Percentiles rank a stretch among this genome's conserved stretches.
These are phyloP conservation scores for Cheilosia variabilis DNA, from an alignment of 2,888 invertebrate species.

Conservation along the genomic window DNA sequence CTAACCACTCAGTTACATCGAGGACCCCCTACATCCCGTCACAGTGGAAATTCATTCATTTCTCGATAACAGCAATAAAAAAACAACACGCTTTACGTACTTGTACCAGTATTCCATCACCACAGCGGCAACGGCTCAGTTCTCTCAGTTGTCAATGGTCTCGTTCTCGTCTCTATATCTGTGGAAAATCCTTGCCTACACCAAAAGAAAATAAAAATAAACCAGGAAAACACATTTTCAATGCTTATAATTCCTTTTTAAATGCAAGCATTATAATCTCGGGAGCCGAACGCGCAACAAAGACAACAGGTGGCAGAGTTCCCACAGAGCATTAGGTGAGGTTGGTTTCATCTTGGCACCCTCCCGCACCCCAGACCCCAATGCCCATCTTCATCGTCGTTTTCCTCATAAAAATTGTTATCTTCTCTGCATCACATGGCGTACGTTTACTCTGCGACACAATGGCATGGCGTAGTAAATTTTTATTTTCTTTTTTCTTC, in stretches of 20 bases:
- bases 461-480: constrained; percentile 41
- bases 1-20: constrained; percentile 17
- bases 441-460: constrained; percentile 37
- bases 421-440: constrained; percentile 63
- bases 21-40: neutral
- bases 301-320: constrained; percentile 73
- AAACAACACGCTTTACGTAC: neutral
- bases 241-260: constrained; percentile 75
- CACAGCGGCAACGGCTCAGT: constrained; percentile 6
- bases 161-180: constrained; percentile 5
- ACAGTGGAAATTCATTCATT: constrained; percentile 27
- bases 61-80: neutral
- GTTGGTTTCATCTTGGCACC: constrained; percentile 46
- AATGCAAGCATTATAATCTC: constrained; percentile 75
- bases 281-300: constrained; percentile 68
- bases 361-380: neutral
- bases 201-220: constrained; percentile 18
- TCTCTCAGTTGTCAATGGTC: neutral
- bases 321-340: constrained; percentile 71
- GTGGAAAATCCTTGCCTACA: constrained; percentile 35
- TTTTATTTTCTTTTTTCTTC: constrained; percentile 21
- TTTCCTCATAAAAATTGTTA: constrained; percentile 67
- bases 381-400: neutral
- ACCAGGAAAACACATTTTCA: constrained; percentile 64
- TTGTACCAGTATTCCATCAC: neutral